A percentile compares a stretch with the other conserved stretches of the same genome.
Evolutionary conservation across 1,140 invertebrate species (phyloP).

Genomic region (Bombus confusus): DNA sequence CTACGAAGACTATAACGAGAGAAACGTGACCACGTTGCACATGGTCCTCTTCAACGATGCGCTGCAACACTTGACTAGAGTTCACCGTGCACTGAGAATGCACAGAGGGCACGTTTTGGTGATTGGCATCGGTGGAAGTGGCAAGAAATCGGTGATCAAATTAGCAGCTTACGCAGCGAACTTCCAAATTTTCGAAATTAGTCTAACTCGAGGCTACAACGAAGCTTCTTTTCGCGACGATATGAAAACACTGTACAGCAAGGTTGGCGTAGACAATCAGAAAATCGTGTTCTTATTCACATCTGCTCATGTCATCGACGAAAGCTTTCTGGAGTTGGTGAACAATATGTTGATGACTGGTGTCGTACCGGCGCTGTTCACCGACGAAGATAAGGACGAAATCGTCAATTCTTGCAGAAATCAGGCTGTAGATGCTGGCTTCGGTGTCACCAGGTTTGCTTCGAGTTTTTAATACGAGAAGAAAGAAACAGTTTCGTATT

Average conservation of each 20-base stretch:
- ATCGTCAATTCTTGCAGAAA: constrained; percentile 87
- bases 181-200: constrained; percentile 93
- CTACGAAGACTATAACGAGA: constrained; percentile 92
- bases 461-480: background rate
- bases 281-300: constrained; percentile 92
- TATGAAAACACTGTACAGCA: constrained; percentile 89
- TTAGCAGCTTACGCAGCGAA: constrained; percentile 90
- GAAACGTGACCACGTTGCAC: constrained; percentile 85
- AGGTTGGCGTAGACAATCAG: constrained; percentile 89
- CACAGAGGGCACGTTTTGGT: constrained; percentile 92
- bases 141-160: constrained; percentile 89
- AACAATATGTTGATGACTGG: constrained; percentile 95
- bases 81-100: constrained; percentile 92
- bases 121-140: constrained; percentile 93
- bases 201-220: constrained; percentile 90
- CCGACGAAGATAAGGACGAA: constrained; percentile 93
- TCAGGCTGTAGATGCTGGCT: constrained; percentile 87
- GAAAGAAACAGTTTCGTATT: background rate
- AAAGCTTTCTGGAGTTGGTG: constrained; percentile 93
- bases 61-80: constrained; percentile 92
- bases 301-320: constrained; percentile 89
- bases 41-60: constrained; percentile 95
- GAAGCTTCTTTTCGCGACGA: constrained; percentile 93
- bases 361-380: constrained; percentile 91
- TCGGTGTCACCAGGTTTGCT: constrained; percentile 85